Percentiles rank a stretch among this genome's conserved stretches.
Evolutionary conservation across 2,113 vertebrate species (phyloP).

Genomic region (Micronycteris hirsuta): DNA sequence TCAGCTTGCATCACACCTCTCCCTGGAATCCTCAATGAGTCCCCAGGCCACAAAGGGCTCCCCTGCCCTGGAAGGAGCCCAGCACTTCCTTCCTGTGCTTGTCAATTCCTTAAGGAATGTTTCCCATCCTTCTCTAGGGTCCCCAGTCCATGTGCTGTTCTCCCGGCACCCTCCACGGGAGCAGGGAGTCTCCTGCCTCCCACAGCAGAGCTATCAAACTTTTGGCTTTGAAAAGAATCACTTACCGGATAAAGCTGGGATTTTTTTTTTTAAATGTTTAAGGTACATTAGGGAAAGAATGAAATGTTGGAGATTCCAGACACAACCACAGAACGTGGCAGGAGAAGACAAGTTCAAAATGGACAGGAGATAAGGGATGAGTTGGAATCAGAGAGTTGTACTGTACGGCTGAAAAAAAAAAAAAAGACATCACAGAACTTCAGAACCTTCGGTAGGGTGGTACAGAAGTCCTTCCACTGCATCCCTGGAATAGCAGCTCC

Average conservation of each 20-base stretch:
- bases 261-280: not conserved
- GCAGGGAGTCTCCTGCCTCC: not conserved
- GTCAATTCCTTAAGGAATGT: not conserved
- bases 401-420: not conserved
- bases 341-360: not conserved
- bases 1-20: not conserved
- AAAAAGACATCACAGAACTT: not conserved
- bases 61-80: not conserved
- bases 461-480: too few species aligned
- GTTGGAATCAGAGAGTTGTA: not conserved
- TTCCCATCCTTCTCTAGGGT: not conserved
- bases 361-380: not conserved
- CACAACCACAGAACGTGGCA: not conserved
- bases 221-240: not conserved
- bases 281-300: not conserved
- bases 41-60: accelerated
- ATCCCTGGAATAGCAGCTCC: not conserved
- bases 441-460: not conserved
- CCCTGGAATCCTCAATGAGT: not conserved
- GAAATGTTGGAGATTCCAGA: not conserved
- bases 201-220: not conserved
- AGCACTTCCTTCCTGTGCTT: not conserved
- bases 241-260: not conserved
- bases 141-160: not conserved
- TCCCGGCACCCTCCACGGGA: not conserved